Conservation (phyloP, 1,140 invertebrate species). For the Scaptomyza pallida region DNA sequence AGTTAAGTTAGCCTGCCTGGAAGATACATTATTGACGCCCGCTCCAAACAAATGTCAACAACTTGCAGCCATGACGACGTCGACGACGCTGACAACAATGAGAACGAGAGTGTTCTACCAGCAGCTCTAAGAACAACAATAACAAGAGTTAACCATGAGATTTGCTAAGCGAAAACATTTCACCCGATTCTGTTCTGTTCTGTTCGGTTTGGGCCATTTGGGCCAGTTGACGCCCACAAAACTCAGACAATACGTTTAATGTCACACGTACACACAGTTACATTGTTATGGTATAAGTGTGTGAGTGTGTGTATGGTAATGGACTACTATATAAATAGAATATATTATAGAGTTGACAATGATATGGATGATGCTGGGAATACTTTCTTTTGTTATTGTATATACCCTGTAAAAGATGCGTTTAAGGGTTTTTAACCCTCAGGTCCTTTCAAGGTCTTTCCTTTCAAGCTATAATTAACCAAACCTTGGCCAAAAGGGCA, state of each 20-base stretch:
- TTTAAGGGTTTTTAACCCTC: no score
- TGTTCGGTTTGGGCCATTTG: no score
- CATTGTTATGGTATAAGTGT: neutral
- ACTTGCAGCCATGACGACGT: constrained; percentile 76
- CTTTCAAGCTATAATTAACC: no score
- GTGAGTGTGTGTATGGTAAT: neutral
- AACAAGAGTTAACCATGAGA: constrained; percentile 66
- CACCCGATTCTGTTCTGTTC: constrained; percentile 43
- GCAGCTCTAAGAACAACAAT: constrained; percentile 31
- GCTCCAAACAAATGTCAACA: constrained; percentile 69
- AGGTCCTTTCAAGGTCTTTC: neutral
- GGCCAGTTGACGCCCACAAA: constrained; percentile 35
- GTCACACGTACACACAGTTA: constrained; percentile 4
- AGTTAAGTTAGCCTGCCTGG: constrained; percentile 58
- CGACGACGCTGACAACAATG: constrained; percentile 28
- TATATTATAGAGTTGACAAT: constrained; percentile 37
- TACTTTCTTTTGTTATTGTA: neutral
- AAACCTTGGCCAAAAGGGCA: neutral
- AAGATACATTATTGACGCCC: constrained; percentile 68
- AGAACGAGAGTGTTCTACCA: constrained; percentile 20
- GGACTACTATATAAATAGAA: neutral
- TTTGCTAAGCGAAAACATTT: constrained; percentile 77
- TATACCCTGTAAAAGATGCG: constrained; percentile 10
- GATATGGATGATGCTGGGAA: constrained; percentile 19
- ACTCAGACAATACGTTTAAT: constrained; percentile 29